Conservation (phyloP, 2,797 vertebrate species). For the Coregonus suidteri region DNA sequence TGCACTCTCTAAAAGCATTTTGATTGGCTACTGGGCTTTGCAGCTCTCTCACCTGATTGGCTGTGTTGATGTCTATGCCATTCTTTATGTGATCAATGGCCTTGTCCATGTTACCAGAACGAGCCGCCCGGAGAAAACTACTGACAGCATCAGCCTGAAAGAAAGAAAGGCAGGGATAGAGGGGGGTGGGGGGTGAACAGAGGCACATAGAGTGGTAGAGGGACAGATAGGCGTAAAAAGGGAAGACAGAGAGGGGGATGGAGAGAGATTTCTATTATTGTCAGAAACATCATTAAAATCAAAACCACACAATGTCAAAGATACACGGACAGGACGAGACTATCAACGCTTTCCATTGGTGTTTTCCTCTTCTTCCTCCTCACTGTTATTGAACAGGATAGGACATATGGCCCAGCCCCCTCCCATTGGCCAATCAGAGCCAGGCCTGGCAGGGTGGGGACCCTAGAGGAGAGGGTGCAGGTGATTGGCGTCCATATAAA, state of each 20-base stretch:
- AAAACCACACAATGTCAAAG: background rate
- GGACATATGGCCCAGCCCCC: background rate
- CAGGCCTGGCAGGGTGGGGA: background rate
- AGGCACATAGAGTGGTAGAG: constrained; percentile 57
- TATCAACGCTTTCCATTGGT: no score
- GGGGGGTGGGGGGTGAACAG: constrained; percentile 51
- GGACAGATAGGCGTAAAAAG: constrained; percentile 28
- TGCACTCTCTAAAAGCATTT: background rate
- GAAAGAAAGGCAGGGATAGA: constrained; percentile 53
- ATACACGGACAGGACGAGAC: background rate
- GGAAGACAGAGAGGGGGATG: constrained; percentile 6
- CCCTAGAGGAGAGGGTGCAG: background rate
- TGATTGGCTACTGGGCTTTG: constrained; percentile 18
- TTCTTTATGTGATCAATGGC: constrained; percentile 95
- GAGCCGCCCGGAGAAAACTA: constrained; percentile 94
- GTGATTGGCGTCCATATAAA: background rate
- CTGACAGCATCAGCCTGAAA: constrained; percentile 91
- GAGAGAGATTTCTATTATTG: constrained; percentile 18
- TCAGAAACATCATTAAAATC: background rate
- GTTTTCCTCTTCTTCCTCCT: background rate
- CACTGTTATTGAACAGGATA: background rate
- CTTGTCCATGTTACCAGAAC: constrained; percentile 97
- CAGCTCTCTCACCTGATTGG: constrained; percentile 90
- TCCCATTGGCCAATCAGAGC: background rate
- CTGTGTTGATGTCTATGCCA: constrained; percentile 96